phyloP scores from a whole-genome alignment of 2,113 vertebrate genomes.

The Apaloderma vittatum region DNA sequence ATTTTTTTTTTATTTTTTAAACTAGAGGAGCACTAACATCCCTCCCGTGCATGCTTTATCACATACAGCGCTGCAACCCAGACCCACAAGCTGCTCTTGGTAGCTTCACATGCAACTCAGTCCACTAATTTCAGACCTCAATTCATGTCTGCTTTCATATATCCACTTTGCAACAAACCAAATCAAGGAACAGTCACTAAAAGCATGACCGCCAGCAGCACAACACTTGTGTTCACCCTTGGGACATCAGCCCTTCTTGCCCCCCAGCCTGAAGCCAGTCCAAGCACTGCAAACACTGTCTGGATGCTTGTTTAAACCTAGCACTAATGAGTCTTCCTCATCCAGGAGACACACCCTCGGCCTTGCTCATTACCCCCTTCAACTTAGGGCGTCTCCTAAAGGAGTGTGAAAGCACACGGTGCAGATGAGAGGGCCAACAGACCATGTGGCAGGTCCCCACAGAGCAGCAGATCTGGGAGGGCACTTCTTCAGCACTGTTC shows the following conservation, averaged over 20 bases:
- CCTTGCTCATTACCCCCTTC: background rate
- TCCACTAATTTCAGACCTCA: background rate
- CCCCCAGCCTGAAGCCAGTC: background rate
- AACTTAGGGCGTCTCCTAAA: background rate
- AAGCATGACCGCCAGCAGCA: background rate
- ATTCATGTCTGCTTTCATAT: background rate
- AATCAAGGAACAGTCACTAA: background rate
- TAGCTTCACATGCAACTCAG: background rate
- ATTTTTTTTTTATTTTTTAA: background rate
- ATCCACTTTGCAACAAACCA: background rate
- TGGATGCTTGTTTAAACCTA: background rate
- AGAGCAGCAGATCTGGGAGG: background rate
- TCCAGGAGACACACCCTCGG: background rate
- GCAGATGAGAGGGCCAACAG: background rate
- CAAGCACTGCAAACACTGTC: background rate
- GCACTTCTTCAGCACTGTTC: background rate
- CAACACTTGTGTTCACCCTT: background rate
- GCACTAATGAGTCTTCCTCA: background rate
- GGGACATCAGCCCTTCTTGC: rapidly evolving
- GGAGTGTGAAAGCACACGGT: background rate
- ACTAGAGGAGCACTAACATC: background rate
- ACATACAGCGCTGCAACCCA: background rate
- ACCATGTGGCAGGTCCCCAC: rapidly evolving
- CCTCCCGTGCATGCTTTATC: background rate
- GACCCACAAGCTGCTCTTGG: background rate